Conservation (phyloP, 1,140 invertebrate genomes). For the Drosophila dunni region DNA sequence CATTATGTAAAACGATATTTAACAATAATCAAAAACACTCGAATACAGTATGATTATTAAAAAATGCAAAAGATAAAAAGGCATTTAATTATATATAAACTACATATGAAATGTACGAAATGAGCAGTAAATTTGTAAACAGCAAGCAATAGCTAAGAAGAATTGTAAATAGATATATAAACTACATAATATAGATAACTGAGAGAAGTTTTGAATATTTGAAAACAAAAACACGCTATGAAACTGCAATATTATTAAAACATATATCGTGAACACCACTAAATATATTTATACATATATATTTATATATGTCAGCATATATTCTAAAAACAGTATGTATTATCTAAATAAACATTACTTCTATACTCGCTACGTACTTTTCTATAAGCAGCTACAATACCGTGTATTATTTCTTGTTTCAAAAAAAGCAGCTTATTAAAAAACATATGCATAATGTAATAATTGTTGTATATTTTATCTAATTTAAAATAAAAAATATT, state of each 20-base stretch:
- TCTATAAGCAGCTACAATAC: conserved; percentile 31
- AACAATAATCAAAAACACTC: conserved; percentile 27
- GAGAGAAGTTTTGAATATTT: conserved; percentile 34
- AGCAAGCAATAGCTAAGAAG: conserved; percentile 5
- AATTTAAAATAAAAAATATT: conserved; percentile 61
- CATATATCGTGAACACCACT: conserved; percentile 20
- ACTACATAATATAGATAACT: conserved; percentile 11
- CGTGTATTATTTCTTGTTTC: conserved; percentile 51
- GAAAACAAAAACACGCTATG: conserved; percentile 29
- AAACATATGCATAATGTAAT: conserved; percentile 50
- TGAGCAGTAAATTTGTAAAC: conserved; percentile 2
- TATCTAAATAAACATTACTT: conserved; percentile 29
- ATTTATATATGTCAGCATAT: conserved; percentile 12
- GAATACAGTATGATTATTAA: conserved; percentile 40
- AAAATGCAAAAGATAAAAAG: conserved; percentile 6
- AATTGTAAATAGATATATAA: conserved; percentile 43
- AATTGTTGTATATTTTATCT: conserved; percentile 64
- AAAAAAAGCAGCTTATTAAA: conserved; percentile 37
- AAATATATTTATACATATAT: conserved; percentile 20
- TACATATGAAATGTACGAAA: conserved; percentile 11
- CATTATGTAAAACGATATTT: conserved; percentile 35
- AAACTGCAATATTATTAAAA: conserved; percentile 44
- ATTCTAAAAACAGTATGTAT: conserved; percentile 31
- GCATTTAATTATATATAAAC: conserved; percentile 16
- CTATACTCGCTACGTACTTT: conserved; percentile 35